A percentile compares a stretch with the other conserved stretches of the same genome.
Evolutionary conservation across 2,888 invertebrate species (phyloP).

Genomic region (Melanargia galathea): DNA sequence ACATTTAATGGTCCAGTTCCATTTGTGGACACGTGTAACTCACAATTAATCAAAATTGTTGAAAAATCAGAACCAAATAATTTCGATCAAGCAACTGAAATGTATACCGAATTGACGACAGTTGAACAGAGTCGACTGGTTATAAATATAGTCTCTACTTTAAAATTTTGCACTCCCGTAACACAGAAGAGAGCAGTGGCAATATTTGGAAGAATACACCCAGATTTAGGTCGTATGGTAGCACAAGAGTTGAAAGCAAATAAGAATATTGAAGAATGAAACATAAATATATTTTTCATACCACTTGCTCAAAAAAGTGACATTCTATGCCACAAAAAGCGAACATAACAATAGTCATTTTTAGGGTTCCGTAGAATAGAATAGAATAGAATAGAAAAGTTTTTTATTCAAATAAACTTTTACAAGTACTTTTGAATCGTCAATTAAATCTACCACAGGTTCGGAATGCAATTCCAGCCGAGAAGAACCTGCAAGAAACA

Average conservation of each 20-base stretch:
- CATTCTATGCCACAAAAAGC: too few species aligned
- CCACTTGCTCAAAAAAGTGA: too few species aligned
- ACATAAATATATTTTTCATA: too few species aligned
- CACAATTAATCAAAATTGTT: conserved; percentile 84
- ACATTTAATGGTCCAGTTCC: conserved; percentile 97
- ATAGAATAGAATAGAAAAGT: too few species aligned
- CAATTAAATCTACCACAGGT: too few species aligned
- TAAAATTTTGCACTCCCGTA: conserved; percentile 86
- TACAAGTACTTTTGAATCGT: too few species aligned
- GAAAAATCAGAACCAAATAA: conserved; percentile 30
- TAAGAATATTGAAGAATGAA: too few species aligned
- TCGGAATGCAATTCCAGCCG: too few species aligned
- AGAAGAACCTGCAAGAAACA: too few species aligned
- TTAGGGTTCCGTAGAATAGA: too few species aligned
- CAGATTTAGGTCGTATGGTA: conserved; percentile 85
- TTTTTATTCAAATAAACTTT: too few species aligned
- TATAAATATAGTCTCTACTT: conserved; percentile 88
- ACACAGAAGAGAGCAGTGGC: conserved; percentile 83
- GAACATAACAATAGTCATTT: too few species aligned
- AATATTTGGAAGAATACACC: conserved; percentile 89
- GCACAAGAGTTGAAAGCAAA: conserved; percentile 46
- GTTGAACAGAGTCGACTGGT: conserved; percentile 88
- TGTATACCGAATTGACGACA: conserved; percentile 89
- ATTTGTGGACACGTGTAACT: conserved; percentile 95
- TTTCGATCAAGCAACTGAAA: conserved; percentile 84